These are phyloP conservation scores for Lepus timidus DNA, from an alignment of 2,113 vertebrate species.

Conservation along the genomic window DNA sequence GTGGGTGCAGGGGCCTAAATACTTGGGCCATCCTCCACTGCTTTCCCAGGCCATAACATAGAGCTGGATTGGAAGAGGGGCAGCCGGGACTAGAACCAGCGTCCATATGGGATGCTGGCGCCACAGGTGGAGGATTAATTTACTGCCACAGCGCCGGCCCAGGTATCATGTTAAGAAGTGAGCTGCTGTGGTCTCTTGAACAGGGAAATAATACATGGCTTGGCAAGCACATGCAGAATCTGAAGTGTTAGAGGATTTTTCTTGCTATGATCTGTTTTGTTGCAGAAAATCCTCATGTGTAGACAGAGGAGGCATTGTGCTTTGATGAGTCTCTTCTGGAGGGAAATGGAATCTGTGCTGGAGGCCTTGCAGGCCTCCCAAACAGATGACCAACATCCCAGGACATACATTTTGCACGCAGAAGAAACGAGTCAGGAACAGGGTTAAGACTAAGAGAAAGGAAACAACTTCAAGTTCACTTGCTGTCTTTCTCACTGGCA, in stretches of 20 bases:
- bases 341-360: accelerated
- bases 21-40: too few relatives aligned
- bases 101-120: too few relatives aligned
- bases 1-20: too few relatives aligned
- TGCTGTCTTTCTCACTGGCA: not conserved
- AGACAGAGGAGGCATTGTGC: not conserved
- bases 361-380: not conserved
- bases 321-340: not conserved
- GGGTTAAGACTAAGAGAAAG: not conserved
- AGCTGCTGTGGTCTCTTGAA: not conserved
- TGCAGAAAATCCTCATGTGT: not conserved
- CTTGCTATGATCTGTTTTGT: not conserved
- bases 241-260: not conserved
- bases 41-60: too few relatives aligned
- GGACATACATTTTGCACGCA: accelerated
- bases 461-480: too few relatives aligned
- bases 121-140: too few relatives aligned
- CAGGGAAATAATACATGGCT: not conserved
- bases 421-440: not conserved
- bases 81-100: too few relatives aligned
- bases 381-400: not conserved
- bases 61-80: too few relatives aligned
- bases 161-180: not conserved
- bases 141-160: too few relatives aligned
- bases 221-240: not conserved